These are phyloP conservation scores for Babylonia areolata DNA, from an alignment of 1,140 invertebrate genomes.

Conservation along the genomic window DNA sequence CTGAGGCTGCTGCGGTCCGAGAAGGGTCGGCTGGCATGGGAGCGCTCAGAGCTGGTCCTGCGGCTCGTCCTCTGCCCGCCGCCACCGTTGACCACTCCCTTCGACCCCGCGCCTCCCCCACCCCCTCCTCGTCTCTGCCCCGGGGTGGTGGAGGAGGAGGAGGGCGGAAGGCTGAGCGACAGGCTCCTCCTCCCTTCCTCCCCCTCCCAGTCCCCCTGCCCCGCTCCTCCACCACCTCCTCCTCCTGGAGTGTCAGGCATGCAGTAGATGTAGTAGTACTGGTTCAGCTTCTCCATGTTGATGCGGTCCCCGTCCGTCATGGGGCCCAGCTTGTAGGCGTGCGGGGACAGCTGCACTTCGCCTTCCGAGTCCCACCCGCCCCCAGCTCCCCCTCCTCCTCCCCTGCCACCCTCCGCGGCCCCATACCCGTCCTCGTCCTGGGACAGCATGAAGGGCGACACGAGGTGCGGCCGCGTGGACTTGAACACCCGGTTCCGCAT, in stretches of 20 bases:
- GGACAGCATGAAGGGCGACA: constrained; percentile 34
- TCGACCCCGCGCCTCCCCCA: not conserved
- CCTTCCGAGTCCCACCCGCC: not conserved
- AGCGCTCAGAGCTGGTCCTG: constrained; percentile 22
- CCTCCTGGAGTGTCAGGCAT: constrained; percentile 47
- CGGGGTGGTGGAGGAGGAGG: not conserved
- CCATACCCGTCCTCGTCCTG: constrained; percentile 24
- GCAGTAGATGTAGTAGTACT: constrained; percentile 65
- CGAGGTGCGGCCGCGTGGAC: constrained; percentile 11
- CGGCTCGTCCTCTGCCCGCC: not conserved
- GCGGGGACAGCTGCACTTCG: constrained; percentile 33
- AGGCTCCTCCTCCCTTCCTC: not conserved
- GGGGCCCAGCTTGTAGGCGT: constrained; percentile 47
- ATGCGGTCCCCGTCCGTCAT: constrained; percentile 54
- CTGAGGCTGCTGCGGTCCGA: constrained; percentile 10
- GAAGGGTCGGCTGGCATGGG: not conserved
- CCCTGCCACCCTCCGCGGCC: constrained; percentile 15
- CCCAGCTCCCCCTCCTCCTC: not conserved
- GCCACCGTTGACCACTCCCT: not conserved
- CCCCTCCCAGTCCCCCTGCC: not conserved
- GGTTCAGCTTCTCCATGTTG: constrained; percentile 58
- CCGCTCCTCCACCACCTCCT: not conserved
- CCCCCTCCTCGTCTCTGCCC: not conserved
- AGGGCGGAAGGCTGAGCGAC: not conserved
- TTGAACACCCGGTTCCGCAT: constrained; percentile 32